A percentile compares a stretch with the other conserved stretches of the same genome.
These are phyloP conservation scores for Marmota flaviventris DNA, from an alignment of 2,113 vertebrate genomes.

Conservation along the genomic window DNA sequence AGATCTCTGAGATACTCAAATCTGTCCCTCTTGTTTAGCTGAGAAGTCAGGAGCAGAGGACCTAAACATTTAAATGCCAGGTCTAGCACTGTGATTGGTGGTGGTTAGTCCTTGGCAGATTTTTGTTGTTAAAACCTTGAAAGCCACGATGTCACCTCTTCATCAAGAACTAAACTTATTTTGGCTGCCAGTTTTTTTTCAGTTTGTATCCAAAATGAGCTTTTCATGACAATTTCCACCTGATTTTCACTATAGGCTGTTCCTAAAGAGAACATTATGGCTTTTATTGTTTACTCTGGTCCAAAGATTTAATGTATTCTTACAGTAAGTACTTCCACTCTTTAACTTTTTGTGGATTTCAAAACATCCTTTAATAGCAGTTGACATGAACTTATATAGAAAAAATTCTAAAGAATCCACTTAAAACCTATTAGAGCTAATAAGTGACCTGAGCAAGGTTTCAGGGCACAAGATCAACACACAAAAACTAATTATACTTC, in stretches of 20 bases:
- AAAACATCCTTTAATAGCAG: neutral
- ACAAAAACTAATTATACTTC: neutral
- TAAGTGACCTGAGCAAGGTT: neutral
- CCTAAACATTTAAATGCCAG: neutral
- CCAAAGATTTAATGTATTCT: slow-evolving; percentile 31
- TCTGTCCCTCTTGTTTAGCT: neutral
- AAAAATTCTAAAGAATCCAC: neutral
- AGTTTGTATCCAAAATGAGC: neutral
- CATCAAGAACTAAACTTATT: neutral
- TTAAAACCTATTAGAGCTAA: slow-evolving; percentile 4
- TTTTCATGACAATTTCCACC: neutral
- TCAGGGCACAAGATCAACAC: neutral
- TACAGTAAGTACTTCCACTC: neutral
- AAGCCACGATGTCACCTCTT: neutral
- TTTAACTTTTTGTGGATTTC: neutral
- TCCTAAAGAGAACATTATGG: neutral
- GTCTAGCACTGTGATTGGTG: neutral
- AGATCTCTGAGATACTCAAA: neutral
- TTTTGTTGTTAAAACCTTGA: neutral
- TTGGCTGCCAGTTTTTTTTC: neutral
- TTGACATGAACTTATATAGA: neutral
- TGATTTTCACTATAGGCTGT: neutral
- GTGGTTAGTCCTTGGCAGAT: neutral
- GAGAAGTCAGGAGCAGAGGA: neutral
- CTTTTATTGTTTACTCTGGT: neutral